These are phyloP conservation scores for Perodicticus potto DNA, from an alignment of 2,797 vertebrate species.

Conservation along the genomic window DNA sequence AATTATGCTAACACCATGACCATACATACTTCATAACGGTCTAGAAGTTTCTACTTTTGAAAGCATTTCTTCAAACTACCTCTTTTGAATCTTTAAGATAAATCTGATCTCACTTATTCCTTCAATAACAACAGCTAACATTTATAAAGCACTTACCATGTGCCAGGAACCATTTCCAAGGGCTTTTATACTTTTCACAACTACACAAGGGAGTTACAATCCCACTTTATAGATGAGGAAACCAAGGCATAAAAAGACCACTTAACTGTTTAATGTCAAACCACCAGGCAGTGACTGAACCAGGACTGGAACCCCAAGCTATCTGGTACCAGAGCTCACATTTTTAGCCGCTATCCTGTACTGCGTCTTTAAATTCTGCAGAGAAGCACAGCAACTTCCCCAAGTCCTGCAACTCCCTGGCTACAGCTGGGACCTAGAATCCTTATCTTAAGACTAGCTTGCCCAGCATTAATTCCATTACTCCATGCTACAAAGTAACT, in stretches of 20 bases:
- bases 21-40: background rate
- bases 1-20: background rate
- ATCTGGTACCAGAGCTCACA: background rate
- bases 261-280: background rate
- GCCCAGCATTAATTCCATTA: background rate
- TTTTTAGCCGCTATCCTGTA: background rate
- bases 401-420: background rate
- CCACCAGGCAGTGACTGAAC: background rate
- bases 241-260: background rate
- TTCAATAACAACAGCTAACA: background rate
- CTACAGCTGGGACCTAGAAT: background rate
- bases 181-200: background rate
- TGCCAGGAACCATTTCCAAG: background rate
- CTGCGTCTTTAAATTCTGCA: background rate
- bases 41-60: conserved; percentile 5
- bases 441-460: background rate
- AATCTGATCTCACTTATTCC: background rate
- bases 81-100: background rate
- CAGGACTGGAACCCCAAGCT: background rate
- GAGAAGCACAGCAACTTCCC: background rate
- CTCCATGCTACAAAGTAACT: background rate
- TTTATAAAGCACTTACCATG: background rate
- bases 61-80: background rate
- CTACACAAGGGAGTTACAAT: background rate
- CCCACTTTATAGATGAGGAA: conserved; percentile 16